Conservation (phyloP, 2,797 vertebrate genomes). For the Anableps anableps region DNA sequence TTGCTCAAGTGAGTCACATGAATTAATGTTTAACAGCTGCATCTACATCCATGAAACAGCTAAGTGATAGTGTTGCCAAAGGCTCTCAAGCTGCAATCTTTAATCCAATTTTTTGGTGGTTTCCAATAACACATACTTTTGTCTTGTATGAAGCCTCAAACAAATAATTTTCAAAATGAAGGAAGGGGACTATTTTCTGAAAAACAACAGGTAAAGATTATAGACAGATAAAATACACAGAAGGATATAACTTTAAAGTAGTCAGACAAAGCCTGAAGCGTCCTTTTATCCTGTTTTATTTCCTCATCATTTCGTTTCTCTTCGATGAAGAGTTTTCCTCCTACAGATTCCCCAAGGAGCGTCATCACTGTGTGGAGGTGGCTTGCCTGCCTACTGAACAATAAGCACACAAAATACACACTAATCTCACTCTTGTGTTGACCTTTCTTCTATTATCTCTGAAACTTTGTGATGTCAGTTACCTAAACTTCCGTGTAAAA, state of each 20-base stretch:
- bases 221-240: constrained; percentile 26
- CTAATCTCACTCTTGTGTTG: constrained; percentile 23
- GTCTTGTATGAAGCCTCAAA: too few species aligned
- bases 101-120: not conserved
- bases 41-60: constrained; percentile 22
- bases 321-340: constrained; percentile 49
- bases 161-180: not conserved
- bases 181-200: not conserved
- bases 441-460: constrained; percentile 12
- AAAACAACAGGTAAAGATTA: constrained; percentile 7
- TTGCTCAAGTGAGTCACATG: constrained; percentile 27
- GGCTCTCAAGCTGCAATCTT: not conserved
- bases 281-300: constrained; percentile 30
- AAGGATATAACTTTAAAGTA: constrained; percentile 25
- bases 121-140: not conserved
- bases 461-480: not conserved
- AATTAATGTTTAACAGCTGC: constrained; percentile 56
- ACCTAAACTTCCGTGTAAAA: not conserved
- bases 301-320: constrained; percentile 30
- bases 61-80: constrained; percentile 16
- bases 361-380: constrained; percentile 57
- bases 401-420: constrained; percentile 31
- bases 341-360: constrained; percentile 68
- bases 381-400: constrained; percentile 49
- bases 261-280: constrained; percentile 50